Evolutionary conservation across 2,888 invertebrate species (phyloP).

Genomic region (Drosophila demipolita): DNA sequence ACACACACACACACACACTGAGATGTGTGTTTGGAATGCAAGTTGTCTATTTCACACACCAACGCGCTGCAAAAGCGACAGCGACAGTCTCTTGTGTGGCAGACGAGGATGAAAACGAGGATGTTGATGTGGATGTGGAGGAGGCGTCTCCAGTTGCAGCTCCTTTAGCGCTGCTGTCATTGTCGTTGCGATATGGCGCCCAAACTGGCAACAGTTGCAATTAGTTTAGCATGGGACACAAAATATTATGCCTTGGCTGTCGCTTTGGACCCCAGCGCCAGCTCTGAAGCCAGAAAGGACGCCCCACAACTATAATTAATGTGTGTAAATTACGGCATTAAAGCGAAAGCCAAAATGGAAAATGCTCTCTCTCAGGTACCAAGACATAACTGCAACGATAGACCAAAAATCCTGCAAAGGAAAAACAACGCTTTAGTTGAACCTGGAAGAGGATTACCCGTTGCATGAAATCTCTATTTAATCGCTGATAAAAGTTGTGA

Average conservation of each 20-base stretch:
- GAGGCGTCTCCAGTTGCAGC: conserved; percentile 9
- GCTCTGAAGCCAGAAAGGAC: not conserved
- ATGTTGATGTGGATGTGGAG: not conserved
- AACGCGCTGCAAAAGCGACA: conserved; percentile 63
- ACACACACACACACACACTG: conserved; percentile 20
- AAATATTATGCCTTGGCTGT: conserved; percentile 52
- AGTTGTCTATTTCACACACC: conserved; percentile 78
- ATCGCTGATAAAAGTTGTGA: not conserved
- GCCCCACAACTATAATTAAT: conserved; percentile 63
- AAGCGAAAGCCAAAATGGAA: conserved; percentile 15
- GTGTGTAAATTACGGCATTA: conserved; percentile 56
- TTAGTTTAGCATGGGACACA: conserved; percentile 62
- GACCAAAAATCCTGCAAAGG: not conserved
- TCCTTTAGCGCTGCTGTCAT: conserved; percentile 34
- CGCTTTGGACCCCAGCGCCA: conserved; percentile 9
- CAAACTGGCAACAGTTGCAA: conserved; percentile 66
- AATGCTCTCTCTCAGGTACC: not conserved
- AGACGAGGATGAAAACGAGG: not conserved
- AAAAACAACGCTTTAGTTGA: not conserved
- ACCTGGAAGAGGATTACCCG: not conserved
- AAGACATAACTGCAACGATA: not conserved
- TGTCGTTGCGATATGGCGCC: conserved; percentile 61
- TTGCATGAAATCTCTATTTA: not conserved
- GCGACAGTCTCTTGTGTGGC: conserved; percentile 31
- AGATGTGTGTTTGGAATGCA: conserved; percentile 49